Evolutionary conservation across 37 sponge, comb jelly and placozoan species (phyloP).

Genomic region (Halisarca cf. caerulea): DNA sequence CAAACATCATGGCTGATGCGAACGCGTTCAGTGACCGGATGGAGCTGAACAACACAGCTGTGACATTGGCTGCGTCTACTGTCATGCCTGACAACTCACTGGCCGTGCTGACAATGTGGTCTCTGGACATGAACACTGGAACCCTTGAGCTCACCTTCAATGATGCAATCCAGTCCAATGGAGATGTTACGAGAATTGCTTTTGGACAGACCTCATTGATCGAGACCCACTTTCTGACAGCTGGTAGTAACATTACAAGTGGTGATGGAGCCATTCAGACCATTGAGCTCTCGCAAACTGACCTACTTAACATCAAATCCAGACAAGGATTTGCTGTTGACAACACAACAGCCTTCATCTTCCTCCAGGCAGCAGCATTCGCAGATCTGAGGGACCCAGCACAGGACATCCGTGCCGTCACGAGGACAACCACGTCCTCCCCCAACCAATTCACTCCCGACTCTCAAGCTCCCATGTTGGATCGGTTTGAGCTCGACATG

Average conservation of each 20-base stretch:
- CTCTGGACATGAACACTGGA: constrained; percentile 66
- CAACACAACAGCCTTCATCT: constrained; percentile 36
- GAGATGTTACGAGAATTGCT: constrained; percentile 37
- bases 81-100: constrained; percentile 45
- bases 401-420: constrained; percentile 64
- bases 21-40: constrained; percentile 47
- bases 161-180: constrained; percentile 57
- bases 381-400: constrained; percentile 45
- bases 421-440: constrained; percentile 47
- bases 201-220: neutral
- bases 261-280: neutral
- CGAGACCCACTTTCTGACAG: constrained; percentile 12
- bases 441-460: constrained; percentile 52
- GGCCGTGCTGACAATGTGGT: constrained; percentile 48
- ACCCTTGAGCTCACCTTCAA: constrained; percentile 56
- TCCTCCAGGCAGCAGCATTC: constrained; percentile 69
- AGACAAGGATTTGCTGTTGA: constrained; percentile 40
- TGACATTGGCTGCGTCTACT: neutral
- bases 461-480: constrained; percentile 48
- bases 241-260: constrained; percentile 39
- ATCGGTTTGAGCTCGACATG: constrained; percentile 65
- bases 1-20: constrained; percentile 24
- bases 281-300: constrained; percentile 29
- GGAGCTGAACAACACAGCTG: constrained; percentile 26
- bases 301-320: constrained; percentile 47